A percentile compares a stretch with the other conserved stretches of the same genome.
These are phyloP conservation scores for Bombyx mandarina DNA, from an alignment of 1,140 invertebrate species.

Conservation along the genomic window DNA sequence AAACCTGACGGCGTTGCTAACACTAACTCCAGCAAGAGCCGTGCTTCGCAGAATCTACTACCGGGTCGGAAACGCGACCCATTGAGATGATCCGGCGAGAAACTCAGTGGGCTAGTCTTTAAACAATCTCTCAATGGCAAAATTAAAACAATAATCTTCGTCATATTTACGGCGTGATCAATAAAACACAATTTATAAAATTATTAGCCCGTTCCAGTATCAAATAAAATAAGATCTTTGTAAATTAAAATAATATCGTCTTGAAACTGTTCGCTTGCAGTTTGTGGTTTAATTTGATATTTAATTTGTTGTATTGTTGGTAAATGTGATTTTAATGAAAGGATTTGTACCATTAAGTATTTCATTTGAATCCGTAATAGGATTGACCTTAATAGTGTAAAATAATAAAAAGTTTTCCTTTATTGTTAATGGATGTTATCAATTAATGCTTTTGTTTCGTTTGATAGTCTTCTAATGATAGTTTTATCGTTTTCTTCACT, in stretches of 20 bases:
- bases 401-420: background rate
- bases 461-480: too few relatives aligned
- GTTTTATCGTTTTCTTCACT: too few relatives aligned
- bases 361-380: background rate
- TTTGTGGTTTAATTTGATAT: constrained; percentile 41
- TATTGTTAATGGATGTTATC: constrained; percentile 6
- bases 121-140: too few relatives aligned
- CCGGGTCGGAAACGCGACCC: too few relatives aligned
- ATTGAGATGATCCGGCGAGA: too few relatives aligned
- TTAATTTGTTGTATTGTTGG: constrained; percentile 27
- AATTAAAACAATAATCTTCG: too few relatives aligned
- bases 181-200: background rate
- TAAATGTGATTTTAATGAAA: constrained; percentile 3
- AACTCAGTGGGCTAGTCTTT: too few relatives aligned
- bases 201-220: background rate
- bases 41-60: too few relatives aligned
- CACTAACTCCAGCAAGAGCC: too few relatives aligned
- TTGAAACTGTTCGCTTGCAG: constrained; percentile 40
- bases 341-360: background rate
- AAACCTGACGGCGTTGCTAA: too few relatives aligned
- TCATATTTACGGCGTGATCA: too few relatives aligned
- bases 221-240: constrained; percentile 1
- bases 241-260: constrained; percentile 23
- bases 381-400: background rate
- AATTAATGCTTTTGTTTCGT: background rate